These are phyloP conservation scores for Mobula birostris DNA, from an alignment of 2,113 vertebrate genomes.

Conservation along the genomic window DNA sequence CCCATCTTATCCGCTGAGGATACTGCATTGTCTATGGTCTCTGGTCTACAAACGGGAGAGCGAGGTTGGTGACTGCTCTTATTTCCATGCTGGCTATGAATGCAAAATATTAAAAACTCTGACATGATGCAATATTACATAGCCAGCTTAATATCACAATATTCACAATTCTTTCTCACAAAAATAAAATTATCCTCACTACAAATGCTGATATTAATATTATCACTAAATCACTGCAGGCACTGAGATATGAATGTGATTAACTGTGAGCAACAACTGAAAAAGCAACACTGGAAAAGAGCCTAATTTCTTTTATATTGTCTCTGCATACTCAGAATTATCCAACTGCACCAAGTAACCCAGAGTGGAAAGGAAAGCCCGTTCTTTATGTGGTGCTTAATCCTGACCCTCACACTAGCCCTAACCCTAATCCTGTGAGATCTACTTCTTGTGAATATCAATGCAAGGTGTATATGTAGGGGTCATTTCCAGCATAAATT, in stretches of 20 bases:
- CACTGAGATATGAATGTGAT: constrained; percentile 1
- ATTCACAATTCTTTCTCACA: constrained; percentile 22
- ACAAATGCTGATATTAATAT: constrained; percentile 36
- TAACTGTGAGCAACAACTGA: not conserved
- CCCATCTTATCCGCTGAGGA: not conserved
- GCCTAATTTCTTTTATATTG: not conserved
- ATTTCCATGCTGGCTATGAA: not conserved
- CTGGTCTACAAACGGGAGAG: too few species aligned
- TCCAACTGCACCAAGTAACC: not conserved
- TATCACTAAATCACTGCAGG: constrained; percentile 34
- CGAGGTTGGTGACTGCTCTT: not conserved
- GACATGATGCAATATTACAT: constrained; percentile 29
- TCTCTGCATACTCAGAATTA: not conserved
- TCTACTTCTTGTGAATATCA: not conserved
- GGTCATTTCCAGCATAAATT: not conserved
- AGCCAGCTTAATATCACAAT: constrained; percentile 24
- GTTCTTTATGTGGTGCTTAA: not conserved
- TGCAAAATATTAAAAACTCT: constrained; percentile 19
- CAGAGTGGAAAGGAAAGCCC: not conserved
- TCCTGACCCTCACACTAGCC: too few species aligned
- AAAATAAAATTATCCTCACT: constrained; percentile 28
- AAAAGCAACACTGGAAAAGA: not conserved
- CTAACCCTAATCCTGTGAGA: not conserved
- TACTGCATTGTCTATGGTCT: not conserved
- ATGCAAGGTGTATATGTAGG: not conserved